Percentiles rank a stretch among this genome's conserved stretches.
Conservation (phyloP, 2,797 vertebrate genomes). For the Neomorphus geoffroyi region DNA sequence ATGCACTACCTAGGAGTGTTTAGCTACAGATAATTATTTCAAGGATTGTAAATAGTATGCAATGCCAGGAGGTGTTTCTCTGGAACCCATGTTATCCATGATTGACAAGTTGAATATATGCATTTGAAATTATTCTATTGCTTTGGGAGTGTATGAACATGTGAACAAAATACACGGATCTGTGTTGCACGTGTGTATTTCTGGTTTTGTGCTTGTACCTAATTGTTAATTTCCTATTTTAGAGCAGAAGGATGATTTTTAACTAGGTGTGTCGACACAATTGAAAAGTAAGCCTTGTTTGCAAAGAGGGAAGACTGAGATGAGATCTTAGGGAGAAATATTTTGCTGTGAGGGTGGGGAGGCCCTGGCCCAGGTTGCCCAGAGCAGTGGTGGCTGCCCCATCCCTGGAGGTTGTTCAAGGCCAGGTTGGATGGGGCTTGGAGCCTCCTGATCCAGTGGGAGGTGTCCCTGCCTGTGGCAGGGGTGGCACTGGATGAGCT, state of each 20-base stretch:
- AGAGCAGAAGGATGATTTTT: not conserved
- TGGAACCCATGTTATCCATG: rapidly evolving
- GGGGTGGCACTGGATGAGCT: too few species aligned
- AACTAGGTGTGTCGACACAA: not conserved
- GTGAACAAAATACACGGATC: not conserved
- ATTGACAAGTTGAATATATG: not conserved
- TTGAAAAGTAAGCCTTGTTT: not conserved
- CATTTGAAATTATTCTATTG: not conserved
- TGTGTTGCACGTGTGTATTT: not conserved
- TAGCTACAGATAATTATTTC: not conserved
- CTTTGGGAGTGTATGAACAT: not conserved
- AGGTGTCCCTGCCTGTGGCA: too few species aligned
- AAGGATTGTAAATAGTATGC: not conserved
- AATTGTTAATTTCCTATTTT: not conserved
- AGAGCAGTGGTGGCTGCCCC: too few species aligned
- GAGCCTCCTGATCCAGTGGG: too few species aligned
- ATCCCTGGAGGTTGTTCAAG: too few species aligned
- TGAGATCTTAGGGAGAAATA: too few species aligned
- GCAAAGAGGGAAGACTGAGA: too few species aligned
- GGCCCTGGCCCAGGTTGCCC: too few species aligned
- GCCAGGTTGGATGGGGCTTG: too few species aligned
- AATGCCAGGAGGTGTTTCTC: not conserved
- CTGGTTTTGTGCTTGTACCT: not conserved
- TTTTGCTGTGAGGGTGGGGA: too few species aligned
- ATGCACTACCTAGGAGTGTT: not conserved